Evolutionary conservation across 1,140 invertebrate species (phyloP).

Genomic region (Drosophila carrolli): DNA sequence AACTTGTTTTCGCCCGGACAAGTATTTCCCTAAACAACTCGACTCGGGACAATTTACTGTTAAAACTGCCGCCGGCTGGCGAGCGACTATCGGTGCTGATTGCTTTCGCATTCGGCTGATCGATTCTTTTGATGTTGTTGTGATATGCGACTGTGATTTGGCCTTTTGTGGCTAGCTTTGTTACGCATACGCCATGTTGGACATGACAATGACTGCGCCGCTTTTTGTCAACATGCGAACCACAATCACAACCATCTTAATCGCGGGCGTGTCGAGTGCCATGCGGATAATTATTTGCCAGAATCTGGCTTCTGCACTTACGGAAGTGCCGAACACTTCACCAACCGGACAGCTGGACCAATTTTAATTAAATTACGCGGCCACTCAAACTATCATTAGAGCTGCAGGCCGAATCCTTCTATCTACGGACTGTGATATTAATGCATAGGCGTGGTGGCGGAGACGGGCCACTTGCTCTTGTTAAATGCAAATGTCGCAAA

Average conservation of each 20-base stretch:
- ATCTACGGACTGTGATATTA: not conserved
- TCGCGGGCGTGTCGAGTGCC: slow-evolving; percentile 23
- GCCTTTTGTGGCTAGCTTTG: slow-evolving; percentile 57
- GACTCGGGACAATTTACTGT: slow-evolving; percentile 48
- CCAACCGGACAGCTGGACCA: slow-evolving; percentile 19
- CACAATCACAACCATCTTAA: slow-evolving; percentile 37
- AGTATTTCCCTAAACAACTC: slow-evolving; percentile 59
- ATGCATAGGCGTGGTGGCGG: slow-evolving; percentile 25
- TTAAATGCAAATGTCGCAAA: slow-evolving; percentile 56
- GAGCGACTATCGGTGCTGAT: slow-evolving; percentile 40
- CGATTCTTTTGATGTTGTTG: slow-evolving; percentile 38
- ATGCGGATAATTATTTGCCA: slow-evolving; percentile 44
- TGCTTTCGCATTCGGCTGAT: slow-evolving; percentile 43
- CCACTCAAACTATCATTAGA: slow-evolving; percentile 67
- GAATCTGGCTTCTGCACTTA: slow-evolving; percentile 33
- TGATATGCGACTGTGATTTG: slow-evolving; percentile 31
- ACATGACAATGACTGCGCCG: slow-evolving; percentile 62
- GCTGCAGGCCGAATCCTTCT: slow-evolving; percentile 10
- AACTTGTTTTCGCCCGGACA: slow-evolving; percentile 42
- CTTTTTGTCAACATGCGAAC: slow-evolving; percentile 21
- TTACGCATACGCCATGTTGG: slow-evolving; percentile 61
- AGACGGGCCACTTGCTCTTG: slow-evolving; percentile 23
- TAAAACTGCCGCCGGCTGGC: slow-evolving; percentile 40
- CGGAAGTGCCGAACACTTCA: slow-evolving; percentile 50
- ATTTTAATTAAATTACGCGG: slow-evolving; percentile 32